Base-by-base conservation (phyloP, 2,113 vertebrate genomes). In the Prolemur simus region DNA sequence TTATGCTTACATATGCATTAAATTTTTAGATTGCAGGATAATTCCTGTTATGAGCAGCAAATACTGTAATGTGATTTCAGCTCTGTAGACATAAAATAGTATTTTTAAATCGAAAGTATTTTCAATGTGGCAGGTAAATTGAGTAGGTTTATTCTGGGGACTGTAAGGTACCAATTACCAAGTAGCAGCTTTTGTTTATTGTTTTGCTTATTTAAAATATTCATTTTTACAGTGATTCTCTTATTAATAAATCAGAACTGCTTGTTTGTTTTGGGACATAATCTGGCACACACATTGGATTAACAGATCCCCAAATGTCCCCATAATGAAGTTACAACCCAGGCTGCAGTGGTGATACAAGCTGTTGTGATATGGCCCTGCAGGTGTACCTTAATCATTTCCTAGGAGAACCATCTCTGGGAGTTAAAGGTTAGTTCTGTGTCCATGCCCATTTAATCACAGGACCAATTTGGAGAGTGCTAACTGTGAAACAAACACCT, bases 401-500 rank as follows among this genome's bases (percentile, higher is more conserved):
- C 97, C 54, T 76, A 3, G 9, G 56, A 74, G 95, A 94, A 42
- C 15, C 10, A 6, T 29, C 71, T 89, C 78, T 23, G 85, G 84
- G 87, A 66, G 64, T 85, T 42, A 95, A 92, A 98, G 96, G 95
- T 89, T 23, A 96, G 71, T 3, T 73, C 78, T 77, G 54, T 5
- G 34, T 64, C 76, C 29, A 27, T 2, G n/a, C 3, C 80, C 69
- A 42, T 94, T 98, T 81, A 93, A 96, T 98, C 87, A 96, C 58
- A 63, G 52, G 82, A 21, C 78, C 94, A 94, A 94, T 97, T 87
- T 94, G 88, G 69, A 94, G 95, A 63, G 49, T 32, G 91, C 92
- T 87, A 97, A 74, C 68, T 92, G 69, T n/a, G 71, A 91, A 90
- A 94, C 86, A 66, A 91, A 97, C 85, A 80, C 77, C 29, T 49